phyloP scores from a whole-genome alignment of 2,888 invertebrate genomes.

The Habroteleia sp. region DNA sequence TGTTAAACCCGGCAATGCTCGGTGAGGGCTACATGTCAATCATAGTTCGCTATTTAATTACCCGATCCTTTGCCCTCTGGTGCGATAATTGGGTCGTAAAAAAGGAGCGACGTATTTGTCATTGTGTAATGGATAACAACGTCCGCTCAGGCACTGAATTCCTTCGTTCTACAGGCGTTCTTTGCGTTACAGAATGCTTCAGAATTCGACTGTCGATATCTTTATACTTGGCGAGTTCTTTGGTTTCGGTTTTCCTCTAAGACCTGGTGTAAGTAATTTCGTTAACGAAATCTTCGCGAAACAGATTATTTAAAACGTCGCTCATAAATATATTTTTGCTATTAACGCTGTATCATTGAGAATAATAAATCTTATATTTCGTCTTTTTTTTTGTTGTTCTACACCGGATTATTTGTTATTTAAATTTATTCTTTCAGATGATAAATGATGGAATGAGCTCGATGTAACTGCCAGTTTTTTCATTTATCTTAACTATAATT shows the following conservation, averaged over 20 bases:
- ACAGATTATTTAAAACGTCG: neutral
- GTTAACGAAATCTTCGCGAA: neutral
- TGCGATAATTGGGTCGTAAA: slow-evolving; percentile 43
- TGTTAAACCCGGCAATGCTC: slow-evolving; percentile 30
- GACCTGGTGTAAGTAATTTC: neutral
- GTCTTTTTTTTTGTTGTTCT: slow-evolving; percentile 19
- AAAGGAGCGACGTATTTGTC: slow-evolving; percentile 2
- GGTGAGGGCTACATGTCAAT: slow-evolving; percentile 20
- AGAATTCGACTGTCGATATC: slow-evolving; percentile 12
- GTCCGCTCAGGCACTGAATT: slow-evolving; percentile 3
- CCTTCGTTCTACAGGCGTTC: neutral
- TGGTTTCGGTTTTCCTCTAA: neutral
- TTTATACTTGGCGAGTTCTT: too few species aligned
- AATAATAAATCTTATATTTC: slow-evolving; percentile 16
- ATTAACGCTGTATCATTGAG: neutral
- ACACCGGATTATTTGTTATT: slow-evolving; percentile 11
- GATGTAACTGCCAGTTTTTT: slow-evolving; percentile 19
- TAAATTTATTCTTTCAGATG: slow-evolving; percentile 40
- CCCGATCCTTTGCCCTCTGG: slow-evolving; percentile 25
- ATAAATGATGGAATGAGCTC: slow-evolving; percentile 30
- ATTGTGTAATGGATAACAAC: slow-evolving; percentile 44
- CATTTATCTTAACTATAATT: slow-evolving; percentile 23
- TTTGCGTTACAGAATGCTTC: neutral
- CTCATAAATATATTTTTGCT: neutral
- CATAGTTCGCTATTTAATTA: slow-evolving; percentile 40